Conservation (phyloP, 2,797 vertebrate genomes). For the Masticophis lateralis region DNA sequence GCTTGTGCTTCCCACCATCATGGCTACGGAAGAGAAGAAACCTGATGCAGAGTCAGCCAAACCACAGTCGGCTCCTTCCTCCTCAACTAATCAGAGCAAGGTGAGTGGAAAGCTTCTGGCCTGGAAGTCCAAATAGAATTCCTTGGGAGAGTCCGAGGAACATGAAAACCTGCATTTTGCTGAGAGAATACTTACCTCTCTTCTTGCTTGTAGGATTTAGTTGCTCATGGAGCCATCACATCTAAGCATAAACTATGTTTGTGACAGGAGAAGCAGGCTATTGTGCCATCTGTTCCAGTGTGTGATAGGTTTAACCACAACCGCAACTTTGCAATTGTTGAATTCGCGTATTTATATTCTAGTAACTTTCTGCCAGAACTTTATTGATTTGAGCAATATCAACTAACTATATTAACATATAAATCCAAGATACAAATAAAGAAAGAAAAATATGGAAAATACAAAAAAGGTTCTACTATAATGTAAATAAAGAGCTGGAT, state of each 20-base stretch:
- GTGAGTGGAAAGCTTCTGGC: slow-evolving; percentile 62
- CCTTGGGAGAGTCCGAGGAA: not conserved
- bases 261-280: not conserved
- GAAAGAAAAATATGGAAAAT: not conserved
- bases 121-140: not conserved
- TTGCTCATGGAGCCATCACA: not conserved
- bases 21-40: slow-evolving; percentile 99
- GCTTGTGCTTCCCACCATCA: slow-evolving; percentile 66
- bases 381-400: not conserved
- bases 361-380: not conserved
- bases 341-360: not conserved
- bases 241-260: not conserved
- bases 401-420: not conserved
- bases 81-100: slow-evolving; percentile 95
- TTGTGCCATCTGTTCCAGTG: not conserved
- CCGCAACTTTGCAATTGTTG: not conserved
- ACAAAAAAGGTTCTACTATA: not conserved
- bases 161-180: not conserved
- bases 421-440: not conserved
- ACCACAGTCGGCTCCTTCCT: slow-evolving; percentile 87
- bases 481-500: not conserved
- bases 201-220: not conserved
- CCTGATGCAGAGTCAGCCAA: slow-evolving; percentile 91
- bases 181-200: not conserved
- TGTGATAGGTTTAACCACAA: not conserved